Evolutionary conservation across 2,797 vertebrate genomes (phyloP).

Genomic region (Spea hammondii): DNA sequence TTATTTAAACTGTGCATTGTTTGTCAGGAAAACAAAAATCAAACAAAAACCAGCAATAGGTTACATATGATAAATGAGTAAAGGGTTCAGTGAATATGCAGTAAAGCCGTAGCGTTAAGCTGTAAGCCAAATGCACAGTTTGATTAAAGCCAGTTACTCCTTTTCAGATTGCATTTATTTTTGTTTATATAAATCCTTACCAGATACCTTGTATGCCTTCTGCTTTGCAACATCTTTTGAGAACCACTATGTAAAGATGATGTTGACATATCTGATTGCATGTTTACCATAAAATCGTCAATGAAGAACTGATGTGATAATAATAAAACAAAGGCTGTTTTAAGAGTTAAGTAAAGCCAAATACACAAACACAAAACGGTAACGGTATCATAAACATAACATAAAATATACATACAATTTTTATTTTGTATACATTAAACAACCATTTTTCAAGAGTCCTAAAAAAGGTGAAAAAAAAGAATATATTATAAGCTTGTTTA

Average conservation of each 20-base stretch:
- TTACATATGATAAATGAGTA: background rate
- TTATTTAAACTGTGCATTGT: background rate
- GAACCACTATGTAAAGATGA: background rate
- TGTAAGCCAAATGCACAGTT: background rate
- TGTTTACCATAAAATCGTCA: constrained; percentile 1
- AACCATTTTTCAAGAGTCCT: no score
- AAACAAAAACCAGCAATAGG: background rate
- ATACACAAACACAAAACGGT: no score
- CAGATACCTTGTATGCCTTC: background rate
- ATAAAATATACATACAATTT: no score
- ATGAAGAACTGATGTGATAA: background rate
- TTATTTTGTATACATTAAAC: no score
- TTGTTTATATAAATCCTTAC: background rate
- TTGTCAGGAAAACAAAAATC: background rate
- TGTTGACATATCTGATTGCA: background rate
- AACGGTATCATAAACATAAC: no score
- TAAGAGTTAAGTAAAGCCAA: no score
- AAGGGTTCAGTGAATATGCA: background rate
- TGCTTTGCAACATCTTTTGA: background rate
- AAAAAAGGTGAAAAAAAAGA: no score
- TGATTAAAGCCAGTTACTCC: constrained; percentile 7
- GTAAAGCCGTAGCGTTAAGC: background rate
- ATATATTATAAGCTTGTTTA: no score
- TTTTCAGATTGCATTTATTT: background rate
- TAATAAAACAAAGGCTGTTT: background rate